These are phyloP conservation scores for Fabriciana adippe DNA, from an alignment of 2,888 invertebrate species.

Conservation along the genomic window DNA sequence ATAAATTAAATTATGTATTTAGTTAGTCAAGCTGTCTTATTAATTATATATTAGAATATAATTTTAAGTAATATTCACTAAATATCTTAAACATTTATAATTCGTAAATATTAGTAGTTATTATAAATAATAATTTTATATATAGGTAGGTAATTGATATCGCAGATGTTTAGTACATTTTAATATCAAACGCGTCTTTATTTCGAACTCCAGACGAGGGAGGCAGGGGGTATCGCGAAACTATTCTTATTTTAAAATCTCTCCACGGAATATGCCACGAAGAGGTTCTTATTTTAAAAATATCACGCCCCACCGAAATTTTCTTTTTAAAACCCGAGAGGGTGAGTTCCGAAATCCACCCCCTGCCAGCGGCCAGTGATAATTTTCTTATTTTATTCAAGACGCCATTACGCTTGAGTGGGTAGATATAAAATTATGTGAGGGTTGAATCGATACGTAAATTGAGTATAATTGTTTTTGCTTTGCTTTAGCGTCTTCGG, in stretches of 20 bases:
- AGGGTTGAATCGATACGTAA: conserved; percentile 24
- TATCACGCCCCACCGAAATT: conserved; percentile 82
- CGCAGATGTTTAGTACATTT: conserved; percentile 3
- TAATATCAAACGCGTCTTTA: conserved; percentile 44
- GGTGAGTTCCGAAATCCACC: conserved; percentile 78
- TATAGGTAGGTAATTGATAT: no score
- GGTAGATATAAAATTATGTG: conserved; percentile 32
- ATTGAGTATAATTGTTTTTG: conserved; percentile 24
- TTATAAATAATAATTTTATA: no score
- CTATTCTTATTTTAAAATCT: conserved; percentile 83
- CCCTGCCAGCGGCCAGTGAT: conserved; percentile 72
- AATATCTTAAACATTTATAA: no score
- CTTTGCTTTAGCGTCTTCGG: neutral
- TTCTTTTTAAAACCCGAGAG: conserved; percentile 76
- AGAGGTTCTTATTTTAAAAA: conserved; percentile 82
- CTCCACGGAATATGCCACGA: conserved; percentile 81
- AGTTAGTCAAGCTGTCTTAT: no score
- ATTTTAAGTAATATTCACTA: no score
- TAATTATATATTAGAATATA: no score
- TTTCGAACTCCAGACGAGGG: conserved; percentile 79
- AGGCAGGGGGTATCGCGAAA: conserved; percentile 72
- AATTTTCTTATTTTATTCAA: conserved; percentile 75
- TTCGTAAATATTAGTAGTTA: no score
- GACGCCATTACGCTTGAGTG: conserved; percentile 40
- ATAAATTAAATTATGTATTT: no score